Evolutionary conservation across 2,113 vertebrate genomes (phyloP), one percentile per base, ranked within the genome.

Genomic region (Seriola dumerili): DNA sequence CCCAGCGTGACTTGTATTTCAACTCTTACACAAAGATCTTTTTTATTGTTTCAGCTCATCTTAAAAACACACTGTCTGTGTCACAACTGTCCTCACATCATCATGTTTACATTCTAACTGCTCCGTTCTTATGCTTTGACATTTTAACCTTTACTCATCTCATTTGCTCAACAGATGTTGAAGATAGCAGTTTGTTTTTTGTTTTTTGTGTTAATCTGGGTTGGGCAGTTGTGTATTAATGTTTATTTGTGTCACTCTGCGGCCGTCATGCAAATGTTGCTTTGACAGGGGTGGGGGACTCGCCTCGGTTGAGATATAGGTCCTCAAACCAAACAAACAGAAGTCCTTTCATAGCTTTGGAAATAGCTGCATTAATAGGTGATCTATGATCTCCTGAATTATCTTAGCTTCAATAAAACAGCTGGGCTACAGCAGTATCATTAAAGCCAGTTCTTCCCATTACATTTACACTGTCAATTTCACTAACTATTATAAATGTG

Each of bases 41-140:
- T 34, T 75, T 29, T 29, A 29, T 29, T 29, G 2, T 68, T 72
- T 72, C n/a, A n/a, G n/a, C 67, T 66, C 44, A 78, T 70, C 42
- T 29, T 50, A 46, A 73, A 36, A 59, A 48, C 44, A 32, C 36
- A 19, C 8, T 78, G 67, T 78, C 54, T 59, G n/a, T n/a, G n/a
- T 80, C 67, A 64, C 70, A 86, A 81, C 77, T 85, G 79, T 86
- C 70, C 34, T 38, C 40, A 48, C 69, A 52, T 14, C 0, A 14
- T 17, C 23, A 3, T 87, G 79, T 89, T 88, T 88, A 54, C 85
- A 80, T 25, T 85, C 44, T 61, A 91, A 90, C 89, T 32, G 76
- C 72, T 79, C 57, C 7, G 3, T 34, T 83, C 62, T 58, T 36
- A 46, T 55, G 55, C 57, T 46, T 59, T 4, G 1, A 76, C 36